phyloP scores from a whole-genome alignment of 2,113 vertebrate genomes.

The Hippocampus abdominalis region DNA sequence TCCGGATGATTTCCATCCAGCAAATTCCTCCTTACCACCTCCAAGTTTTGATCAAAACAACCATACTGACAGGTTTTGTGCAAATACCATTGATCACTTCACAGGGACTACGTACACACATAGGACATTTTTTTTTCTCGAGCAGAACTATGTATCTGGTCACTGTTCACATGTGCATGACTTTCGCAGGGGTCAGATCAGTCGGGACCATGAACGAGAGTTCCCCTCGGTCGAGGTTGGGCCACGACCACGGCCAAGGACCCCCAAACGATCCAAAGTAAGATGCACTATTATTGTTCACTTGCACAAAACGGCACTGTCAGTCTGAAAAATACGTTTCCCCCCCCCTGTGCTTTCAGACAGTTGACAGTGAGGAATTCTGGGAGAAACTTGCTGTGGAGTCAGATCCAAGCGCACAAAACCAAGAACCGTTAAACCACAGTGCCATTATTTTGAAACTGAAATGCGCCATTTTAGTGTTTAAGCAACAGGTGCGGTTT shows the following conservation, averaged over 20 bases:
- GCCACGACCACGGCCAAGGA: constrained; percentile 25
- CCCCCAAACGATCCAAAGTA: constrained; percentile 3
- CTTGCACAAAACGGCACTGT: background rate
- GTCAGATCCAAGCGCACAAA: constrained; percentile 62
- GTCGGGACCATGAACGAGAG: constrained; percentile 71
- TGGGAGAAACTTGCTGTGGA: constrained; percentile 74
- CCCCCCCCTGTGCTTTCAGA: constrained; percentile 51
- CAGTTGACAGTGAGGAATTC: constrained; percentile 77
- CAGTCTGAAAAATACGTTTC: background rate
- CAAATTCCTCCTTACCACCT: constrained; percentile 16
- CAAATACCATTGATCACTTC: background rate
- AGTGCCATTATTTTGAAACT: constrained; percentile 66
- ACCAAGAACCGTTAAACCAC: constrained; percentile 58
- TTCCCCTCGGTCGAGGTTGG: constrained; percentile 65
- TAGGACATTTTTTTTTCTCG: background rate
- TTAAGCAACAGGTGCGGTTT: constrained; percentile 71
- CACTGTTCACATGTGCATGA: background rate
- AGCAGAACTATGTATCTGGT: background rate
- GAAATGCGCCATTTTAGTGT: constrained; percentile 64
- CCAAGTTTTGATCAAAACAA: constrained; percentile 21
- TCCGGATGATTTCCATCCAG: constrained; percentile 5
- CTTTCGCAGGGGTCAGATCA: constrained; percentile 66
- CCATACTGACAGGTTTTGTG: constrained; percentile 37
- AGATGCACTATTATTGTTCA: background rate
- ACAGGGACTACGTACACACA: background rate